Percentiles rank a stretch among this genome's conserved stretches.
Conservation (phyloP, 2,888 invertebrate genomes). For the Orthonevra nobilis region DNA sequence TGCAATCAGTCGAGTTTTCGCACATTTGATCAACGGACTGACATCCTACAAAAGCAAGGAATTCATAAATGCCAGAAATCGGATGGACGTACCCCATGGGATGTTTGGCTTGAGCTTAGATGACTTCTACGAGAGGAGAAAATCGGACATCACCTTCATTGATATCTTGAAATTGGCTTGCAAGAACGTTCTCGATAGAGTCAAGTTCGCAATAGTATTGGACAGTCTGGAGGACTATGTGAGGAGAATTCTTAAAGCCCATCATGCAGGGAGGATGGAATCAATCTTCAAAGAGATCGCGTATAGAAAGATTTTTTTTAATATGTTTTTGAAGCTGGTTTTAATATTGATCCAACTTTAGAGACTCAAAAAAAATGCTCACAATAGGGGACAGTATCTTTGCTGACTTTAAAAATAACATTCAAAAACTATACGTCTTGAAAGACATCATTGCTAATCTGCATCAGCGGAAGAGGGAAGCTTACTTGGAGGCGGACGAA, state of each 20-base stretch:
- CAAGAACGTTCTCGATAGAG: background rate
- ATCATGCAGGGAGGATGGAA: background rate
- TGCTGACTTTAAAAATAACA: background rate
- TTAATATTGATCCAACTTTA: background rate
- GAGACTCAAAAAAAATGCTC: slow-evolving; percentile 8
- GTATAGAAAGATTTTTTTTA: background rate
- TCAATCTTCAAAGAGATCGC: slow-evolving; percentile 10
- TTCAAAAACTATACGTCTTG: no score
- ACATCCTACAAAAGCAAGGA: background rate
- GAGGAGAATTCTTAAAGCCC: background rate
- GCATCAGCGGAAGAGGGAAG: no score
- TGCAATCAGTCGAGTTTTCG: no score
- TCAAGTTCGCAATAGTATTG: slow-evolving; percentile 35
- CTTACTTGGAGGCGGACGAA: slow-evolving; percentile 1
- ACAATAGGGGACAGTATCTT: slow-evolving; percentile 22
- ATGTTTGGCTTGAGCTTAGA: slow-evolving; percentile 32
- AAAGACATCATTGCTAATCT: no score
- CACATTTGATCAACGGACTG: no score
- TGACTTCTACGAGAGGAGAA: slow-evolving; percentile 1
- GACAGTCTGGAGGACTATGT: slow-evolving; percentile 20
- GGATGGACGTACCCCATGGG: slow-evolving; percentile 5
- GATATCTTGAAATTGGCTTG: slow-evolving; percentile 12
- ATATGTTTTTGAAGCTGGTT: background rate
- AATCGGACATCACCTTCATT: slow-evolving; percentile 11
- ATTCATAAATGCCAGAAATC: background rate